These are phyloP conservation scores for Periplaneta americana DNA, from an alignment of 1,140 invertebrate species.

Conservation along the genomic window DNA sequence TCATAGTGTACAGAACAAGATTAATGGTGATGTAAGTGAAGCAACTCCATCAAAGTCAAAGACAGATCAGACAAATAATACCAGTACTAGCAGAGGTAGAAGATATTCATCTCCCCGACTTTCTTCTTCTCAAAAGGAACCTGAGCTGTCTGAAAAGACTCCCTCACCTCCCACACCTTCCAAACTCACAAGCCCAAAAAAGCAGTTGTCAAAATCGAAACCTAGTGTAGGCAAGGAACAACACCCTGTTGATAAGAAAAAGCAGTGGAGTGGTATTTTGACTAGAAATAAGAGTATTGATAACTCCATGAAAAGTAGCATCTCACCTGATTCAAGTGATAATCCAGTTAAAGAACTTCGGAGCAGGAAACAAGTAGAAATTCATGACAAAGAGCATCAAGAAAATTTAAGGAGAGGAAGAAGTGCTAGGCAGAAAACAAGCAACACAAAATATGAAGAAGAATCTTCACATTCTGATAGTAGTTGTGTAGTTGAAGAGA, in stretches of 20 bases:
- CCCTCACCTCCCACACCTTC: not conserved
- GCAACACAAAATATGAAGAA: not conserved
- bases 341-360: not conserved
- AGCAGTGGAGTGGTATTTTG: not conserved
- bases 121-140: not conserved
- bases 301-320: not conserved
- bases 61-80: not conserved
- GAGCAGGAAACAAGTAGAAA: not conserved
- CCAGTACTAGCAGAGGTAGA: not conserved
- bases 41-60: not conserved
- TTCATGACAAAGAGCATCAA: not conserved
- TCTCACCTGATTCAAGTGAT: not conserved
- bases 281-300: not conserved
- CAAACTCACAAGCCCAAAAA: not conserved
- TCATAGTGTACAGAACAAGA: not conserved
- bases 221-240: not conserved
- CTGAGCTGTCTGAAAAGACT: not conserved
- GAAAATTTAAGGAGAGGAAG: not conserved
- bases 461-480: not conserved
- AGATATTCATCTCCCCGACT: not conserved
- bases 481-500: not conserved
- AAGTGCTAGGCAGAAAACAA: not conserved
- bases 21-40: not conserved
- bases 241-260: not conserved
- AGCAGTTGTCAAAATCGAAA: not conserved